phyloP scores from a whole-genome alignment of 2,888 invertebrate genomes.

The Acrobasis repandana region DNA sequence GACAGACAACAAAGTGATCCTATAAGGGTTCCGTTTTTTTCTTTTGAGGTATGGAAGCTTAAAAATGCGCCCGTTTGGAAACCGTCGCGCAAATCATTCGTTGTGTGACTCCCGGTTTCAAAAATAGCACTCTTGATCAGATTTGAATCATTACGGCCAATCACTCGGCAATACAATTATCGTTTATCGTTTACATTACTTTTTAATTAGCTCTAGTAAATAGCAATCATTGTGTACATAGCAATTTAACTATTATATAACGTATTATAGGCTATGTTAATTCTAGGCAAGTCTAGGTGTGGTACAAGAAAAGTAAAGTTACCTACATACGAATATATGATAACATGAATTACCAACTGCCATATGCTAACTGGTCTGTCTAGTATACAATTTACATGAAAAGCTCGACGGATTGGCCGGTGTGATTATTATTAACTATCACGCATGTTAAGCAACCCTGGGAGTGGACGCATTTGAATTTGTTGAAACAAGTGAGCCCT shows the following conservation, averaged over 20 bases:
- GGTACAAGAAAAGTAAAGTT: neutral
- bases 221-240: conserved; percentile 36
- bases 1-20: too few species aligned
- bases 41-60: too few species aligned
- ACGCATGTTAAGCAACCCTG: too few species aligned
- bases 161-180: conserved; percentile 27
- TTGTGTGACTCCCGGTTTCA: too few species aligned
- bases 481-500: too few species aligned
- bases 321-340: neutral
- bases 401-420: too few species aligned
- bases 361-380: neutral
- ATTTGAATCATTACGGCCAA: conserved; percentile 7
- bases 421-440: too few species aligned
- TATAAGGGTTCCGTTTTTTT: too few species aligned
- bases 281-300: neutral
- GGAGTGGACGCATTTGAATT: too few species aligned
- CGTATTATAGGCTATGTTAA: neutral
- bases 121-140: neutral
- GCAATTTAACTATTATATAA: conserved; percentile 30
- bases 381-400: too few species aligned
- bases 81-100: too few species aligned
- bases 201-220: conserved; percentile 40
- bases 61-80: too few species aligned
- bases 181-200: conserved; percentile 36
- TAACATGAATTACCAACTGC: neutral